Percentiles rank a stretch among this genome's conserved stretches.
Conservation (phyloP, 2,113 vertebrate genomes). For the Mustela lutreola region DNA sequence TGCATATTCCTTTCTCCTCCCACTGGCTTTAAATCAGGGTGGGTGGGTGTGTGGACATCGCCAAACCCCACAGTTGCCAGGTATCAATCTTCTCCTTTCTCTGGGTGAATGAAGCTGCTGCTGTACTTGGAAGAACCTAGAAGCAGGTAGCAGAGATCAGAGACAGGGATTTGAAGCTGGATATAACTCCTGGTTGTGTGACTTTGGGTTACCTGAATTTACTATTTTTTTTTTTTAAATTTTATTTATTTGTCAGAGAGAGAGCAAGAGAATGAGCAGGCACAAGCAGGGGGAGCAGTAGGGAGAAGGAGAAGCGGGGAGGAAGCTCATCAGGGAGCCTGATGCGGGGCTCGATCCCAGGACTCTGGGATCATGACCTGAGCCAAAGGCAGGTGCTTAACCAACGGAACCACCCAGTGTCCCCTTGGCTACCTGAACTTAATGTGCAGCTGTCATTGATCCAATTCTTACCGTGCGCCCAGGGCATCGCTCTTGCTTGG, state of each 20-base stretch:
- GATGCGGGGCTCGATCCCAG: too few relatives aligned
- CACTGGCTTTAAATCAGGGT: neutral
- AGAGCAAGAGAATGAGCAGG: too few relatives aligned
- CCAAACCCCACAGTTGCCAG: too few relatives aligned
- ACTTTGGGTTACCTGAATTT: neutral
- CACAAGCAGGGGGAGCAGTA: too few relatives aligned
- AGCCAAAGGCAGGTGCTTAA: too few relatives aligned
- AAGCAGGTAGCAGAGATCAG: neutral
- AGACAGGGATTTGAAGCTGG: neutral
- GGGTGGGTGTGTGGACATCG: neutral
- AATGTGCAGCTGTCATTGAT: too few relatives aligned
- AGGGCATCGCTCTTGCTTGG: neutral
- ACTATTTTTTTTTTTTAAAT: too few relatives aligned
- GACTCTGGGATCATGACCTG: too few relatives aligned
- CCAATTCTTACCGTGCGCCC: neutral
- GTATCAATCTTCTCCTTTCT: neutral
- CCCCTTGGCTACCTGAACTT: neutral
- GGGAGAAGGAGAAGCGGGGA: too few relatives aligned
- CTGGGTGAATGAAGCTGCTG: neutral
- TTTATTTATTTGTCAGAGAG: too few relatives aligned
- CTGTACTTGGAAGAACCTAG: neutral
- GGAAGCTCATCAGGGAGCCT: too few relatives aligned
- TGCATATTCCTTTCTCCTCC: neutral
- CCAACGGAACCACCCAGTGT: too few relatives aligned
- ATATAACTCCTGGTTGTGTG: neutral